Percentiles rank a stretch among this genome's conserved stretches.
Evolutionary conservation across 2,797 vertebrate genomes (phyloP).

Genomic region (Crossoptilon crossoptilon): DNA sequence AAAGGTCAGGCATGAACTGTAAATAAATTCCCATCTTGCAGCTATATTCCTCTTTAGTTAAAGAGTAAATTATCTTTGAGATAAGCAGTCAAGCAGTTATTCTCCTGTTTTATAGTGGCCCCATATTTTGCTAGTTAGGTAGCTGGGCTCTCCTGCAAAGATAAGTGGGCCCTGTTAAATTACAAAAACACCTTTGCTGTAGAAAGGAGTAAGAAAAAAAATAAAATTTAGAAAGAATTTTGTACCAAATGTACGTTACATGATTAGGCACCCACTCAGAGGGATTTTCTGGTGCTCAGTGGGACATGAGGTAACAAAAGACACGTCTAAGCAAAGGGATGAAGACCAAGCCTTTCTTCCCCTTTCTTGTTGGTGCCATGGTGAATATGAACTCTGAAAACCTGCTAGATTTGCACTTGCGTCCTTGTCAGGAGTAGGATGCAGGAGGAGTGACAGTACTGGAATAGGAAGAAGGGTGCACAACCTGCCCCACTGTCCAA

Average conservation of each 20-base stretch:
- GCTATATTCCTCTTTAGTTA: slow-evolving; percentile 16
- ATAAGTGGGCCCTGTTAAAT: not conserved
- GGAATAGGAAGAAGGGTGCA: not conserved
- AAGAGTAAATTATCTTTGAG: slow-evolving; percentile 48
- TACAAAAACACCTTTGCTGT: not conserved
- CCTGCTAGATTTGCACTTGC: not conserved
- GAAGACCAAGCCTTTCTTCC: not conserved
- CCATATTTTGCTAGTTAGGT: not conserved
- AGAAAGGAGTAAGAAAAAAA: not conserved
- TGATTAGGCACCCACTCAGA: not conserved
- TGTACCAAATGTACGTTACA: not conserved
- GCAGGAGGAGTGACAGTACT: no score
- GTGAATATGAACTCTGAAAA: not conserved
- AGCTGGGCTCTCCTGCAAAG: not conserved
- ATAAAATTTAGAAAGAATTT: not conserved
- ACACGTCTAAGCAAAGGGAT: not conserved
- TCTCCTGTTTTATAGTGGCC: not conserved
- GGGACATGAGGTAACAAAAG: not conserved
- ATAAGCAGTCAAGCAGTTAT: not conserved
- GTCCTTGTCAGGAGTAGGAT: not conserved
- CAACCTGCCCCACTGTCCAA: fast-evolving
- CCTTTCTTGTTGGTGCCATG: fast-evolving
- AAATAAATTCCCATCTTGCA: slow-evolving; percentile 63
- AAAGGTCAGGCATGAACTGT: slow-evolving; percentile 63
- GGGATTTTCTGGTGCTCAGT: not conserved